Base-by-base conservation (phyloP, 2,888 invertebrate genomes). In the Megalurothrips usitatus region DNA sequence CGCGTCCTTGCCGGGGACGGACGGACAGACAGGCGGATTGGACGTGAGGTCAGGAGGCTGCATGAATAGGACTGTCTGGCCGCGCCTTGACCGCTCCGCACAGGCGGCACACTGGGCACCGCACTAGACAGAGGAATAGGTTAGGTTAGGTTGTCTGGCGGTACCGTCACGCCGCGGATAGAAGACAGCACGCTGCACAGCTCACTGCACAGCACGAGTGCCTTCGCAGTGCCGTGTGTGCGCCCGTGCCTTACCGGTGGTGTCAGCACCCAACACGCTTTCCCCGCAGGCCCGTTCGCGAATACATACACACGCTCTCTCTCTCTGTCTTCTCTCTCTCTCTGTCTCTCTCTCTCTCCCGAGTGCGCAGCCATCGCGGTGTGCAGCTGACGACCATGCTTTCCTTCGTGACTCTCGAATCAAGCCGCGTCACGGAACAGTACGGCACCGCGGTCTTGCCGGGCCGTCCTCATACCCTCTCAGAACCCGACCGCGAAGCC, bases 381-480 rank as follows among this genome's bases (percentile, higher is more conserved):
- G 58, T 58, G 58, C 58, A 58, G 58, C 6, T 58, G 58, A 58
- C 58, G 58, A 58, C 58, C 6, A 14, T 58, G 58, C 58, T 58
- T 58, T 58, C 58, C n/a, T 58, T 58, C 58, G 58, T 58, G 58
- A 58, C 58, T 58, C 58, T 11, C 58, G n/a, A 58, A 58, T 58
- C 58, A 58, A 58, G 58, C 58, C 58, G 58, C 11, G 58, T 58
- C 58, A 58, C 58, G 58, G 58, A 10, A 8, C 14, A 17, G 0
- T 14, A 58, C 19, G 52, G 52, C 52, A 49, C 10, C 10, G 58
- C 58, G 58, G 58, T 1, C 34, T 2, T 4, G 34, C 34, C 34
- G 34, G 34, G 34, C 34, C 34, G n/a, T n/a, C n/a, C n/a, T n/a
- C n/a, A n/a, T n/a, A n/a, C n/a, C n/a, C n/a, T n/a, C n/a, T n/a